A percentile compares a stretch with the other conserved stretches of the same genome.
These are phyloP conservation scores for Pseudorasbora parva DNA, from an alignment of 2,113 vertebrate genomes.

Conservation along the genomic window DNA sequence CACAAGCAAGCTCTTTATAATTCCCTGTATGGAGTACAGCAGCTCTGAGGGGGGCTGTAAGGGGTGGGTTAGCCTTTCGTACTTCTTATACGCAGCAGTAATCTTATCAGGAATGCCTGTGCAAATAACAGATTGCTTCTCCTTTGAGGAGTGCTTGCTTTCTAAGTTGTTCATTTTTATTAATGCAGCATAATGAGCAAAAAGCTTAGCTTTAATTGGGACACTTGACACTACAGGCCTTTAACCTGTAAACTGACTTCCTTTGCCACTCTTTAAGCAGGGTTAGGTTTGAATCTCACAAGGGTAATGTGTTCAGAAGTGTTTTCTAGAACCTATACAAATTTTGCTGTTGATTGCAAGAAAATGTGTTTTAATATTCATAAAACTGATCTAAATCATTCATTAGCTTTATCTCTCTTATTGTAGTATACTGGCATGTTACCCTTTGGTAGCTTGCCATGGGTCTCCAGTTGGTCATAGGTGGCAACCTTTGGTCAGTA, in stretches of 20 bases:
- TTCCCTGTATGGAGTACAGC: conserved; percentile 52
- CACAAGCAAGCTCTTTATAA: conserved; percentile 58
- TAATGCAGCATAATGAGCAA: neutral
- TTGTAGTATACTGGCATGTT: neutral
- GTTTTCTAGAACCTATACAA: neutral
- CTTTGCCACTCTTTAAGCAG: neutral
- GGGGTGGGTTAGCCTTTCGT: conserved; percentile 29
- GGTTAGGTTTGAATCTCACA: neutral
- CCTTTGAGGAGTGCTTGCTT: conserved; percentile 33
- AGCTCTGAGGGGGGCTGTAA: conserved; percentile 28
- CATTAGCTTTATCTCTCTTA: neutral
- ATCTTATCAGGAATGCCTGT: conserved; percentile 76
- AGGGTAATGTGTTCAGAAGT: neutral
- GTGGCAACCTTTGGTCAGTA: conserved; percentile 41
- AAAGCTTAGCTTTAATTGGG: neutral
- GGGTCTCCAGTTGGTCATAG: conserved; percentile 6
- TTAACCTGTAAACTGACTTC: neutral
- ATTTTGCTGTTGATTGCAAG: neutral
- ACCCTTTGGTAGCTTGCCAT: neutral
- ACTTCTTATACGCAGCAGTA: conserved; percentile 62
- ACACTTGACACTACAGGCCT: neutral
- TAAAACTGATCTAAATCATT: neutral
- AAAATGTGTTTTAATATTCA: neutral
- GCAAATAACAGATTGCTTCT: conserved; percentile 56
- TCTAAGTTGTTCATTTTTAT: conserved; percentile 17